Evolutionary conservation across 2,797 vertebrate genomes (phyloP).

Genomic region (Enoplosus armatus): DNA sequence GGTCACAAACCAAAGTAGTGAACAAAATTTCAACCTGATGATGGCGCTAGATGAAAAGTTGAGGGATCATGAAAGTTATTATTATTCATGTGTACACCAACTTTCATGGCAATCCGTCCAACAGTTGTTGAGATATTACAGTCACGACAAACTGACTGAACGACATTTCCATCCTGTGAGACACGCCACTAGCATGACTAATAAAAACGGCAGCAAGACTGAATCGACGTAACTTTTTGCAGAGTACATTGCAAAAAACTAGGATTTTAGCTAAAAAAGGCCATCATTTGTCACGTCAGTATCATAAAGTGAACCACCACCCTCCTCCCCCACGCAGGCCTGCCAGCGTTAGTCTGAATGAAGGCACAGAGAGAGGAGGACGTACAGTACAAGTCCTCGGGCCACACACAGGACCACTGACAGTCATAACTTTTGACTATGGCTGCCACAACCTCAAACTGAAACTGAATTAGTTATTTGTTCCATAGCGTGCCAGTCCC

Average conservation of each 20-base stretch:
- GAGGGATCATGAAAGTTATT: neutral
- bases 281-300: neutral
- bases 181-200: neutral
- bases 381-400: conserved; percentile 48
- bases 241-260: neutral
- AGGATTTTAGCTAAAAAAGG: neutral
- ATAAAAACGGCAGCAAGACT: neutral
- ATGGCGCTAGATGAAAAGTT: neutral
- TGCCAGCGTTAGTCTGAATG: conserved; percentile 28
- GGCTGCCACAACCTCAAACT: conserved; percentile 42
- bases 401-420: conserved; percentile 48
- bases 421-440: conserved; percentile 31
- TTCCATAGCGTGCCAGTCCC: conserved; percentile 60
- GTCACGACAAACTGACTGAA: neutral
- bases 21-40: neutral
- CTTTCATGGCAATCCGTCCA: neutral
- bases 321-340: conserved; percentile 19
- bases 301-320: neutral
- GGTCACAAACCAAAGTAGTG: neutral
- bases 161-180: neutral
- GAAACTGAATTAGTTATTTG: conserved; percentile 67
- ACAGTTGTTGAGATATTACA: neutral
- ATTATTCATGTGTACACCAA: neutral
- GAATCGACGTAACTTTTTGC: neutral
- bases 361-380: conserved; percentile 37